Percentiles rank a stretch among this genome's conserved stretches.
Conservation (phyloP, 2,113 vertebrate species). For the Anhinga anhinga region DNA sequence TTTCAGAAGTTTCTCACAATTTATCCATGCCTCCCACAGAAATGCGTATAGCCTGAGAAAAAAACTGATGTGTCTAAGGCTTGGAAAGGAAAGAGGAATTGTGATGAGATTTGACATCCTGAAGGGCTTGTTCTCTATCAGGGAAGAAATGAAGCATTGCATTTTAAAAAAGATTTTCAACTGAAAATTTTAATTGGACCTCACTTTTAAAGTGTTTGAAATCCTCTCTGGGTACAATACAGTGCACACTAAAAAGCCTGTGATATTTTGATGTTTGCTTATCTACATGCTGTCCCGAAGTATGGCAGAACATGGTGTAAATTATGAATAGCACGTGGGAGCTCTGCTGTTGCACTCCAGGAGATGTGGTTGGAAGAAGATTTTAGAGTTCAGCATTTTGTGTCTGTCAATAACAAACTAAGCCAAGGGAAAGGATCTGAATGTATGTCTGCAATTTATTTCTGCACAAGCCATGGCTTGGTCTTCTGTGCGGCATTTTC, state of each 20-base stretch:
- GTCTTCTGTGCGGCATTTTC: neutral
- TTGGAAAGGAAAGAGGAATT: neutral
- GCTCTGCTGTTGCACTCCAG: neutral
- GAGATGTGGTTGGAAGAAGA: neutral
- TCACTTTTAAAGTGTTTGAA: constrained; percentile 4
- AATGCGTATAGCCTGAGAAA: neutral
- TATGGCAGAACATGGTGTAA: constrained; percentile 13
- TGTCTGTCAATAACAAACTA: neutral
- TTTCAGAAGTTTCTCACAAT: neutral
- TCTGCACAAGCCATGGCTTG: neutral
- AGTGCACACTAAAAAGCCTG: neutral
- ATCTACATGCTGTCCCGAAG: neutral
- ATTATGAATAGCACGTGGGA: neutral
- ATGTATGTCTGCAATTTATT: neutral
- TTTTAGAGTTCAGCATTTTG: constrained; percentile 2
- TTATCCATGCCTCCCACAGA: neutral
- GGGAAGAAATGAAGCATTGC: neutral
- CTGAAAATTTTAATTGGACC: constrained; percentile 24
- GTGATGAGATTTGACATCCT: constrained; percentile 13
- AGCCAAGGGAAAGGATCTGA: neutral
- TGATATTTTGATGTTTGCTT: constrained; percentile 35
- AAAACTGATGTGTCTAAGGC: neutral
- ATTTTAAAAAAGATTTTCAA: constrained; percentile 28
- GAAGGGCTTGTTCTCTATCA: constrained; percentile 7
- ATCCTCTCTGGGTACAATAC: neutral